Evolutionary conservation across 1,140 invertebrate species (phyloP).

Genomic region (Pseudoatta argentina): DNA sequence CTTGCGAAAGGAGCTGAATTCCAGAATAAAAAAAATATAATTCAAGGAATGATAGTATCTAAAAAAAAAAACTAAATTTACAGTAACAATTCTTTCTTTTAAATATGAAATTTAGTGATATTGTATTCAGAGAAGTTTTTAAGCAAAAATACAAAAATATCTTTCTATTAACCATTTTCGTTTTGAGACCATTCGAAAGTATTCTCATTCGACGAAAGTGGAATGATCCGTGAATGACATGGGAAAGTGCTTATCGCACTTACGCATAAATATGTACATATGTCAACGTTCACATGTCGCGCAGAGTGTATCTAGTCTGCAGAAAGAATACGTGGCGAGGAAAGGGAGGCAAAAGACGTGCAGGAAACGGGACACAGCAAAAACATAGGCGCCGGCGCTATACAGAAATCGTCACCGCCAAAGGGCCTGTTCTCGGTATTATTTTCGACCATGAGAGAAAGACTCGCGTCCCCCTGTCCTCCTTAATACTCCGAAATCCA

Average conservation of each 20-base stretch:
- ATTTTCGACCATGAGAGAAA: constrained; percentile 75
- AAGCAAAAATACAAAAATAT: not conserved
- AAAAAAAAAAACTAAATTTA: not conserved
- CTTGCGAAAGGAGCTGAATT: not conserved
- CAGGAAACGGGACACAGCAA: constrained; percentile 75
- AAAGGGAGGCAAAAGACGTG: constrained; percentile 45
- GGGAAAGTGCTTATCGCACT: not conserved
- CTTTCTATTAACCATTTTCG: not conserved
- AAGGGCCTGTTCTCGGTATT: constrained; percentile 80
- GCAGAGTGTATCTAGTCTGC: constrained; percentile 45
- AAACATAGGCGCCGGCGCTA: constrained; percentile 81
- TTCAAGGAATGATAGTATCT: not conserved
- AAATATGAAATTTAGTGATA: constrained; percentile 5
- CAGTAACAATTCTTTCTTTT: not conserved
- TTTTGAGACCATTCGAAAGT: not conserved
- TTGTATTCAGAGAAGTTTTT: constrained; percentile 1
- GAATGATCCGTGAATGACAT: constrained; percentile 14
- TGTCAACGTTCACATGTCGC: constrained; percentile 36
- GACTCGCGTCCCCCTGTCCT: constrained; percentile 50
- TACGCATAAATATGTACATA: not conserved
- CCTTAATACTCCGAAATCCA: constrained; percentile 76
- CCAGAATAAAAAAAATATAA: not conserved
- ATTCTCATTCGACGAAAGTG: not conserved
- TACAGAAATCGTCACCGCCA: constrained; percentile 75
- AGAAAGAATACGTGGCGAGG: constrained; percentile 37